phyloP scores from a whole-genome alignment of 2,797 vertebrate genomes.

The Manis crassicaudata region DNA sequence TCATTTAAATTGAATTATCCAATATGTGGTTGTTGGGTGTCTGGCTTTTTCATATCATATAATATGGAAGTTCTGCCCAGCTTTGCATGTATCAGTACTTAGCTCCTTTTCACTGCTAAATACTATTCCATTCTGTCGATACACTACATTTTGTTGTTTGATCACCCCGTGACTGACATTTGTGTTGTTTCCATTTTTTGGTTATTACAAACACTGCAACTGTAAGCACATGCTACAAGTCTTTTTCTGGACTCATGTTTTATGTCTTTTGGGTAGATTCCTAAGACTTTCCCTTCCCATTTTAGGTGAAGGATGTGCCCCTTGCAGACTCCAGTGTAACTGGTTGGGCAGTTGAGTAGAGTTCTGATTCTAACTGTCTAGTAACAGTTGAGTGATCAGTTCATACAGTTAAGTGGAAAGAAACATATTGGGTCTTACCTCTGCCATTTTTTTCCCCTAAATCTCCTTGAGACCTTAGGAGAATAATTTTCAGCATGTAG shows the following conservation, averaged over 20 bases:
- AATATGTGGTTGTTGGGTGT: background rate
- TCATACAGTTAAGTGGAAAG: background rate
- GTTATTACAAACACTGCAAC: background rate
- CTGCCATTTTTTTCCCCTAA: background rate
- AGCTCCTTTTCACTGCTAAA: background rate
- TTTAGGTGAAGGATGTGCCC: background rate
- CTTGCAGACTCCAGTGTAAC: background rate
- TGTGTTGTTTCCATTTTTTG: background rate
- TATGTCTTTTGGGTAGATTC: background rate
- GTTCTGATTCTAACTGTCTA: background rate
- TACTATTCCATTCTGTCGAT: background rate
- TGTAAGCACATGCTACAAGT: background rate
- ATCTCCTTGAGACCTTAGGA: background rate
- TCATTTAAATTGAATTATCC: background rate
- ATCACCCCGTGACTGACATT: background rate
- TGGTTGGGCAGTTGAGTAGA: background rate
- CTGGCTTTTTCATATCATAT: background rate
- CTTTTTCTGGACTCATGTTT: background rate
- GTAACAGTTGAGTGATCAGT: background rate
- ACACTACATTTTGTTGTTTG: background rate
- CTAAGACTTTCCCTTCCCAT: background rate
- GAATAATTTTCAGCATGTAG: background rate
- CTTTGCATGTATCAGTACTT: no score
- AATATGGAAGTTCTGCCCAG: background rate
- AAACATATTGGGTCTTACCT: background rate